A percentile compares a stretch with the other conserved stretches of the same genome.
Conservation (phyloP, 2,113 vertebrate genomes). For the Raja brachyura region DNA sequence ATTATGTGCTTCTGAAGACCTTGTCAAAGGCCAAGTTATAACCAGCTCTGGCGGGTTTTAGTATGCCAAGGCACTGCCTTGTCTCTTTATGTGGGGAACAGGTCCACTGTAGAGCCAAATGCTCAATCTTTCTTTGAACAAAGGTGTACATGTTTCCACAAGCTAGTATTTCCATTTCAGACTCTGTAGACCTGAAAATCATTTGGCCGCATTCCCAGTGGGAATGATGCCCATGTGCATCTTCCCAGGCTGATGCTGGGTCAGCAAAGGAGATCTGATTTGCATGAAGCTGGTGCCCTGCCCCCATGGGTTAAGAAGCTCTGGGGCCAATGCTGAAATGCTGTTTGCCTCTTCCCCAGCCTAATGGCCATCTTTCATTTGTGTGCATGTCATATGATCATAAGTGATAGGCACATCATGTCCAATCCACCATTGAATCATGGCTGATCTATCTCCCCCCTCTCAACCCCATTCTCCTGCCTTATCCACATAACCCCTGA, state of each 20-base stretch:
- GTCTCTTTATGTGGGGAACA: neutral
- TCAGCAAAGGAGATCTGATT: neutral
- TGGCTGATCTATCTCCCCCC: too few species aligned
- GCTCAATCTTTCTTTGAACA: neutral
- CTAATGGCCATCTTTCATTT: neutral
- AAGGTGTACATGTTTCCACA: neutral
- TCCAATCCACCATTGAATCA: too few species aligned
- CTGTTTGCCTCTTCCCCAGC: neutral
- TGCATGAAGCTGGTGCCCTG: neutral
- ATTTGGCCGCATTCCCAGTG: neutral
- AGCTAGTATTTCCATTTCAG: neutral
- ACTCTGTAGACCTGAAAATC: neutral
- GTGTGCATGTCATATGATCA: neutral
- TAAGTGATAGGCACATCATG: too few species aligned
- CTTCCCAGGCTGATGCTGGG: neutral
- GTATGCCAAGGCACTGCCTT: neutral
- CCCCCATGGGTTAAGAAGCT: neutral
- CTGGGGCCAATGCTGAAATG: neutral
- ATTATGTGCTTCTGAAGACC: neutral
- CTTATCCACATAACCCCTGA: too few species aligned
- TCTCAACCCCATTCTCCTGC: too few species aligned
- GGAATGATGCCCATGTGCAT: neutral
- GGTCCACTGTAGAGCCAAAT: conserved; percentile 19
- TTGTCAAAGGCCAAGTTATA: neutral
- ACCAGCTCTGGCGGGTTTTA: neutral